A percentile compares a stretch with the other conserved stretches of the same genome.
These are phyloP conservation scores for Conomelus anceps DNA, from an alignment of 2,888 invertebrate species.

Conservation along the genomic window DNA sequence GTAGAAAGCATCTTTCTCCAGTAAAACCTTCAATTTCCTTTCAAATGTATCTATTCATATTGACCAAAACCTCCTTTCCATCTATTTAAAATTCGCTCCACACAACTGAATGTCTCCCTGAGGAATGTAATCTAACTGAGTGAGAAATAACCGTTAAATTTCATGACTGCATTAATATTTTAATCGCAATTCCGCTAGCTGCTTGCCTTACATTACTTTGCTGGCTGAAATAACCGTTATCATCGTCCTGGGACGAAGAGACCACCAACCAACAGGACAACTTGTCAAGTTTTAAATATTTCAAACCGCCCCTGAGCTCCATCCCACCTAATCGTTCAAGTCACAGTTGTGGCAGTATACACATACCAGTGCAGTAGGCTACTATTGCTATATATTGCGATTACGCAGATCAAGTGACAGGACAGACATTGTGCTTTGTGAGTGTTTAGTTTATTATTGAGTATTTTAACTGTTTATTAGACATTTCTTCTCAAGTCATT, in stretches of 20 bases:
- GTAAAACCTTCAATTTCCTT: not conserved
- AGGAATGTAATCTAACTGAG: not conserved
- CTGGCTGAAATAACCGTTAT: not conserved
- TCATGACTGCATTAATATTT: not conserved
- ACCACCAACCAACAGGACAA: not conserved
- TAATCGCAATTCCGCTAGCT: not conserved
- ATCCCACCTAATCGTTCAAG: no score
- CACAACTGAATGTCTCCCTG: not conserved
- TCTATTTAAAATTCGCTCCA: not conserved
- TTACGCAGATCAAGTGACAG: no score
- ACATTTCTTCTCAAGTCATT: no score
- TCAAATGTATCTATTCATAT: not conserved
- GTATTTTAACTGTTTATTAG: no score
- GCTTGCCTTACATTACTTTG: not conserved
- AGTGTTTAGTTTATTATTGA: no score
- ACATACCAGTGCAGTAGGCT: no score
- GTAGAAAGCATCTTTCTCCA: no score
- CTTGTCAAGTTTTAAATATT: not conserved
- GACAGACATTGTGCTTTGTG: no score
- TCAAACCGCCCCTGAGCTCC: not conserved
- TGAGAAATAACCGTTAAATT: not conserved
- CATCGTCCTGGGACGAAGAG: not conserved
- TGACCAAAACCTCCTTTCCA: not conserved
- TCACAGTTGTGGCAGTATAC: no score
- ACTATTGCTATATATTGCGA: no score